Conservation (phyloP, 1,140 invertebrate species). For the Pemphigus obesinymphae region DNA sequence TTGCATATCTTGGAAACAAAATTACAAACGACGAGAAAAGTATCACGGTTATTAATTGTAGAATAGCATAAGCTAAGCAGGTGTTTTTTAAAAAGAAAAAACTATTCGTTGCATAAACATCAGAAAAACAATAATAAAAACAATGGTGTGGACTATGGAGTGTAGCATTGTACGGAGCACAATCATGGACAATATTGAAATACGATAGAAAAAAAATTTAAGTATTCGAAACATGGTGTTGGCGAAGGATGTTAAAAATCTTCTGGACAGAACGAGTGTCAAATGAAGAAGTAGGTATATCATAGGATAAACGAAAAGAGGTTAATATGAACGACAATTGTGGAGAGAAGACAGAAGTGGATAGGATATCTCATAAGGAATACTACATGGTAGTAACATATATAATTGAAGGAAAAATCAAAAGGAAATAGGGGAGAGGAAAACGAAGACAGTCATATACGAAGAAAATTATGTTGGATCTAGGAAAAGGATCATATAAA, state of each 20-base stretch:
- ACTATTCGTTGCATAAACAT: background rate
- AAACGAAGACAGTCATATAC: too few relatives aligned
- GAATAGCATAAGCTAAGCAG: background rate
- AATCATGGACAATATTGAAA: background rate
- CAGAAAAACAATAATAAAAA: background rate
- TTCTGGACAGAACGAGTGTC: background rate
- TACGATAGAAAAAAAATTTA: background rate
- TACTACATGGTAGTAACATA: background rate
- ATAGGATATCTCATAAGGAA: background rate
- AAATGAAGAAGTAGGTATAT: background rate
- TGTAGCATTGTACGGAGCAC: background rate
- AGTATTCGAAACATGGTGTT: too few relatives aligned
- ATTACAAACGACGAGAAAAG: background rate
- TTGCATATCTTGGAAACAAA: background rate
- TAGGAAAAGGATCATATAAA: too few relatives aligned
- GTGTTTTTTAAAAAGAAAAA: background rate
- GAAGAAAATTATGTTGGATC: too few relatives aligned
- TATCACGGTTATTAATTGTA: background rate
- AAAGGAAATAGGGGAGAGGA: too few relatives aligned
- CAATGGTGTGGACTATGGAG: background rate
- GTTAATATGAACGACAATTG: background rate
- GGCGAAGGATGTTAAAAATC: background rate
- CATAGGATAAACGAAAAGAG: background rate
- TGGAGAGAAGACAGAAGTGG: background rate
- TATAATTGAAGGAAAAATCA: background rate